These are phyloP conservation scores for Pogonocichla stellata DNA, from an alignment of 2,113 vertebrate species.

Conservation along the genomic window DNA sequence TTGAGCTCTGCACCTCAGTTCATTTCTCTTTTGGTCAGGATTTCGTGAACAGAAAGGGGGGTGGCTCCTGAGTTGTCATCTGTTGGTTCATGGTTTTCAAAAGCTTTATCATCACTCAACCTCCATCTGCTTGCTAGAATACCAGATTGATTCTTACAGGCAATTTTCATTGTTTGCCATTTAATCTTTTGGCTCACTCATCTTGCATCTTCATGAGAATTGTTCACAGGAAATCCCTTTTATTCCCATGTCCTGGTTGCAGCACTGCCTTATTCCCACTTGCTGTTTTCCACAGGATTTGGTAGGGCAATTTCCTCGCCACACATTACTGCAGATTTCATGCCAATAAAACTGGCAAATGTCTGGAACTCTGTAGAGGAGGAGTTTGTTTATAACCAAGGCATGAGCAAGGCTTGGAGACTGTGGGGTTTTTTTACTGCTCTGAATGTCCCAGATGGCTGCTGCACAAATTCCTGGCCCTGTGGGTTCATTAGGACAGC, in stretches of 20 bases:
- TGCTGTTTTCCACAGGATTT: background rate
- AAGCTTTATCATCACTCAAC: background rate
- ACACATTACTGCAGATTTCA: background rate
- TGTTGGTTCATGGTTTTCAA: background rate
- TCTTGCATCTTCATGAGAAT: background rate
- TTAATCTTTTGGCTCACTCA: background rate
- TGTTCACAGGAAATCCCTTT: background rate
- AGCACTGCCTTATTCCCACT: accelerated
- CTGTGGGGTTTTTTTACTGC: background rate
- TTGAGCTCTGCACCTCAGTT: background rate
- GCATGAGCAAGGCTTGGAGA: background rate
- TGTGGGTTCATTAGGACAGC: background rate
- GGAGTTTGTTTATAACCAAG: background rate
- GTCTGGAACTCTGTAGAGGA: background rate
- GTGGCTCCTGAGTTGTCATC: accelerated
- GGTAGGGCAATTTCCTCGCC: background rate
- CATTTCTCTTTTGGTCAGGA: background rate
- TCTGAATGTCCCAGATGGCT: background rate
- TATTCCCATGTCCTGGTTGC: background rate
- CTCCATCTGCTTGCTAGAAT: background rate
- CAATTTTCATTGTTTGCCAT: background rate
- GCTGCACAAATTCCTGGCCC: background rate
- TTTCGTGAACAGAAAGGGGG: background rate
- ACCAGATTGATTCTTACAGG: background rate
- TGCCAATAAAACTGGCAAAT: background rate